These are phyloP conservation scores for Adineta ricciae DNA, from an alignment of 2,888 invertebrate genomes.

Conservation along the genomic window DNA sequence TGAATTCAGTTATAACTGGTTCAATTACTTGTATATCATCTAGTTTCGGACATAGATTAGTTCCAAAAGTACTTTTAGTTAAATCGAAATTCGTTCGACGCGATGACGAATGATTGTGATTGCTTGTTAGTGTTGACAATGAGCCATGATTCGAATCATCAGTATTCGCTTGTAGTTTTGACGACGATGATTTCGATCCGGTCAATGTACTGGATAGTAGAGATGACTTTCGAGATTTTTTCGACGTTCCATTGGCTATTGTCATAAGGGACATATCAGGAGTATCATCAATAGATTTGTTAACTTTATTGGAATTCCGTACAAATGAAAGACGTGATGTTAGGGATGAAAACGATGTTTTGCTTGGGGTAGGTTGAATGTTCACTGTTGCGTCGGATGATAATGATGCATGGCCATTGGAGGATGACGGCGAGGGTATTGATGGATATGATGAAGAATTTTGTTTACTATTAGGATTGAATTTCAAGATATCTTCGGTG, in stretches of 20 bases:
- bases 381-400: background rate
- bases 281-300: background rate
- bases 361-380: background rate
- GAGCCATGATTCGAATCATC: background rate
- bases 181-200: background rate
- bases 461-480: background rate
- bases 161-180: no score
- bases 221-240: background rate
- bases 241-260: background rate
- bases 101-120: background rate
- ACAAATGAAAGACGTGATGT: background rate
- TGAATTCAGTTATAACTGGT: constrained; percentile 90
- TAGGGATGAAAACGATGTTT: constrained; percentile 13
- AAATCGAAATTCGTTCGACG: constrained; percentile 12
- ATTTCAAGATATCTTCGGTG: constrained; percentile 76
- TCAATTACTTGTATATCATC: constrained; percentile 95
- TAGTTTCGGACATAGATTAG: constrained; percentile 69
- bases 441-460: background rate
- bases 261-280: background rate
- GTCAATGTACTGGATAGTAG: background rate
- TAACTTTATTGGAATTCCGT: background rate
- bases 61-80: constrained; percentile 3
- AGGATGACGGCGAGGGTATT: background rate
- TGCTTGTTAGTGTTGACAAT: background rate
- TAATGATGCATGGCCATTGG: constrained; percentile 32